phyloP scores from a whole-genome alignment of 2,888 invertebrate genomes.

The Dryomyza anilis region DNA sequence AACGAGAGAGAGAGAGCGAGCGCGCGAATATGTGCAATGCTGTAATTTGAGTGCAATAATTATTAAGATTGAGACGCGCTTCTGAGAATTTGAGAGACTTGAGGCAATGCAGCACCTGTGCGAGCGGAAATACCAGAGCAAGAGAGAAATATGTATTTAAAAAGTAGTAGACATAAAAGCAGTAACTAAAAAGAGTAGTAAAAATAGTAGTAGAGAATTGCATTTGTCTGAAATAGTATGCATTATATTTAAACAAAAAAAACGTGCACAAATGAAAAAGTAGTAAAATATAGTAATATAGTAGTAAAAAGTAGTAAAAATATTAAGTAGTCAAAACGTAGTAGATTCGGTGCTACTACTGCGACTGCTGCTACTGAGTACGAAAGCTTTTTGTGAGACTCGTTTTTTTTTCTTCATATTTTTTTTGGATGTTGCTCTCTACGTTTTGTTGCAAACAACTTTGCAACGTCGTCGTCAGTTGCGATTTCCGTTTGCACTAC shows the following conservation, averaged over 20 bases:
- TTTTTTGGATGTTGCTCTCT: neutral
- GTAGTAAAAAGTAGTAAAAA: neutral
- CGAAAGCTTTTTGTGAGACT: neutral
- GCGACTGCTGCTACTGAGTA: neutral
- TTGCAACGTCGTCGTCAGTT: slow-evolving; percentile 35
- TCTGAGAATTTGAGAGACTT: neutral
- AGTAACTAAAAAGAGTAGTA: neutral
- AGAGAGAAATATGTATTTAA: neutral
- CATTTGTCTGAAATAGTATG: too few species aligned
- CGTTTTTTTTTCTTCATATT: neutral
- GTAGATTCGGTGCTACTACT: neutral
- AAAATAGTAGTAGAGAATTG: too few species aligned
- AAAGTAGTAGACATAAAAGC: neutral
- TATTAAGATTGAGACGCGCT: neutral
- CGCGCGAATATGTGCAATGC: too few species aligned
- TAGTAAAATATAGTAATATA: neutral
- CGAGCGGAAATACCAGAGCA: neutral
- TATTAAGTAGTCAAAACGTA: slow-evolving; percentile 1
- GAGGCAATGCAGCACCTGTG: neutral
- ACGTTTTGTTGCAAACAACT: slow-evolving; percentile 12
- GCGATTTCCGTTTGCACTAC: slow-evolving; percentile 44
- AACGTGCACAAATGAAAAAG: too few species aligned
- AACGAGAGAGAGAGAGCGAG: slow-evolving; percentile 2
- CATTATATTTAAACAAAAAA: too few species aligned
- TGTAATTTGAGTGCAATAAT: too few species aligned